Base-by-base conservation (phyloP, 2,888 invertebrate genomes). In the Mythimna lalbum region DNA sequence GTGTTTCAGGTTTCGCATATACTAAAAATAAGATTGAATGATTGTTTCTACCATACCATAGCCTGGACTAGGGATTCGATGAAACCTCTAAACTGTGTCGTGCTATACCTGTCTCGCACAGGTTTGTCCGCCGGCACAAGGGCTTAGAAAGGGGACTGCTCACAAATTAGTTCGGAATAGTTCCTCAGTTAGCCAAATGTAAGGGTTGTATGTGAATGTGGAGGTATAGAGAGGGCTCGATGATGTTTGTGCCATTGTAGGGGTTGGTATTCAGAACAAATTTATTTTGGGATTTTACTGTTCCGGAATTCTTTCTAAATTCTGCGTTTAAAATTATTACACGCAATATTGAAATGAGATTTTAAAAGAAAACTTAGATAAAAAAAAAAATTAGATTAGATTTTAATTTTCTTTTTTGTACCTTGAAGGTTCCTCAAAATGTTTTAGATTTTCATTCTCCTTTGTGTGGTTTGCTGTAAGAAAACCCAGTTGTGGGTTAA, bases 111-210 rank as follows among this genome's bases (percentile, higher is more conserved):
- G 57, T 62, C 62, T 47, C 23, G 4, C 9, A 56, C 39, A 23
- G 49, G 39, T 55, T 71, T 12, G 19, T 27, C 67, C 36, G 39
- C 27, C 36, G 27, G 49, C 76, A 19, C n/a, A 0, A 9, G 17
- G 21, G 33, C 74, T 60, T 31, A 61, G 43, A 47, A 50, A 55
- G 53, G 59, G 36, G 55, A 66, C 50, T 17, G 43, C 31, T 55
- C n/a, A 63, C 56, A 55, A 65, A 73, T 79, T 57, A 43, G 64
- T 65, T 80, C 21, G 5, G 14, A 65, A 74, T 75, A 80, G 65
- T 62, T 63, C 23, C 21, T n/a, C 21, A 27, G 43, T 52, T 60
- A 79, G 55, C 36, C 14, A 5, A 73, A 31, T 62, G 53, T 53
- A 71, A n/a, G 19, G 12, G n/a, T 39, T 17, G 19, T 39, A 50